A percentile compares a stretch with the other conserved stretches of the same genome.
Conservation (phyloP, 2,888 invertebrate species). For the Diarsia brunnea region DNA sequence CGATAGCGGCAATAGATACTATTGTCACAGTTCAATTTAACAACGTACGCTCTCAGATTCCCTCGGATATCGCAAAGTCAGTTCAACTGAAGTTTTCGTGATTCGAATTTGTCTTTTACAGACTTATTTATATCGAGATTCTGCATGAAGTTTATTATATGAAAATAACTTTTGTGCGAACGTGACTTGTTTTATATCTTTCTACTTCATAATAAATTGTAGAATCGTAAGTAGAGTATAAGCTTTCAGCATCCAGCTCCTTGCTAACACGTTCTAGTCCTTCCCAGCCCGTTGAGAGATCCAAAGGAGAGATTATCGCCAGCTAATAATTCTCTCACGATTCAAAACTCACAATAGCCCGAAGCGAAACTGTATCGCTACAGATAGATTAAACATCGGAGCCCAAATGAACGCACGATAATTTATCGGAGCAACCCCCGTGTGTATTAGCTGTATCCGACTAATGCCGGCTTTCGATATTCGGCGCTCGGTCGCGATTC, state of each 20-base stretch:
- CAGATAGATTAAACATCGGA: slow-evolving; percentile 90
- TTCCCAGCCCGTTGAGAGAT: slow-evolving; percentile 61
- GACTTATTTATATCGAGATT: slow-evolving; percentile 54
- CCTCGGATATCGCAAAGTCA: slow-evolving; percentile 61
- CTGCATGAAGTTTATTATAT: slow-evolving; percentile 48
- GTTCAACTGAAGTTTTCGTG: slow-evolving; percentile 61
- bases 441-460: slow-evolving; percentile 91
- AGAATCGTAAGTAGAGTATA: slow-evolving; percentile 21
- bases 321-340: slow-evolving; percentile 71
- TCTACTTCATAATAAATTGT: slow-evolving; percentile 15
- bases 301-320: slow-evolving; percentile 57
- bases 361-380: slow-evolving; percentile 81
- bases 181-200: slow-evolving; percentile 32
- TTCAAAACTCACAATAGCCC: slow-evolving; percentile 80
- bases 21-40: slow-evolving; percentile 78
- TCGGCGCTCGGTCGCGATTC: slow-evolving; percentile 89
- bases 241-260: slow-evolving; percentile 43
- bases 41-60: slow-evolving; percentile 69
- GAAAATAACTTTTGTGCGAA: slow-evolving; percentile 37
- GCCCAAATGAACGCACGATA: slow-evolving; percentile 90
- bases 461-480: slow-evolving; percentile 91
- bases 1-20: slow-evolving; percentile 69
- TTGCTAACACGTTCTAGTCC: slow-evolving; percentile 53
- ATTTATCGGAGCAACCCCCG: slow-evolving; percentile 89
- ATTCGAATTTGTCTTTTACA: slow-evolving; percentile 59